Conservation (phyloP, 2,797 vertebrate genomes). For the Psittacula derbiana region DNA sequence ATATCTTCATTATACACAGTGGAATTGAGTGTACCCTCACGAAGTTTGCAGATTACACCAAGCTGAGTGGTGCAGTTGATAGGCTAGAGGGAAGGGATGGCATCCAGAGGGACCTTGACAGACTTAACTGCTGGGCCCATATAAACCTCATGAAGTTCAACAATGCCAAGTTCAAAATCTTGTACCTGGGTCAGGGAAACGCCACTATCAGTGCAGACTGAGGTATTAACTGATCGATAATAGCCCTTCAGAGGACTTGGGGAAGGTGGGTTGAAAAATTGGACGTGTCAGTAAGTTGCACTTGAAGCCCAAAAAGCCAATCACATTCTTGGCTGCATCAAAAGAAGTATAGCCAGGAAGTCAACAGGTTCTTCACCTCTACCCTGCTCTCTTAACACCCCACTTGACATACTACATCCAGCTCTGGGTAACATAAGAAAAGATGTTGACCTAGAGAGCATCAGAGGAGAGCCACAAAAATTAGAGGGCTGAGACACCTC, state of each 20-base stretch:
- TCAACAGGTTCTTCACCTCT: not conserved
- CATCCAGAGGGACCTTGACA: not conserved
- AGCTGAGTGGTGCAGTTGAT: too few species aligned
- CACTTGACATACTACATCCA: not conserved
- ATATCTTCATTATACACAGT: not conserved
- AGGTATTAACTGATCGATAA: accelerated
- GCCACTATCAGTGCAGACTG: not conserved
- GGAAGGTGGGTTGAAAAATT: not conserved
- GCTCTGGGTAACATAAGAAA: not conserved
- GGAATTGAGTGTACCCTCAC: not conserved
- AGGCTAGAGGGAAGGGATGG: not conserved
- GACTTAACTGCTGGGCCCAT: not conserved
- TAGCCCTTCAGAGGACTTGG: not conserved
- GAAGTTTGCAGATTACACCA: not conserved
- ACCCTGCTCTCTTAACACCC: not conserved
- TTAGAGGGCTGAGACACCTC: not conserved
- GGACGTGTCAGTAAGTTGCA: not conserved
- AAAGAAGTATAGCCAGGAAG: not conserved
- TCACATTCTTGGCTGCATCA: not conserved
- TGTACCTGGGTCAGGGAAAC: not conserved
- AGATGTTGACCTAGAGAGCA: not conserved
- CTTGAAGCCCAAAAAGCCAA: not conserved
- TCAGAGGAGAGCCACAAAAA: not conserved
- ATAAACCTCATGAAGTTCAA: not conserved
- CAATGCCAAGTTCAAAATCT: not conserved